Evolutionary conservation across 2,797 vertebrate species (phyloP).

Genomic region (Anniella stebbinsi): DNA sequence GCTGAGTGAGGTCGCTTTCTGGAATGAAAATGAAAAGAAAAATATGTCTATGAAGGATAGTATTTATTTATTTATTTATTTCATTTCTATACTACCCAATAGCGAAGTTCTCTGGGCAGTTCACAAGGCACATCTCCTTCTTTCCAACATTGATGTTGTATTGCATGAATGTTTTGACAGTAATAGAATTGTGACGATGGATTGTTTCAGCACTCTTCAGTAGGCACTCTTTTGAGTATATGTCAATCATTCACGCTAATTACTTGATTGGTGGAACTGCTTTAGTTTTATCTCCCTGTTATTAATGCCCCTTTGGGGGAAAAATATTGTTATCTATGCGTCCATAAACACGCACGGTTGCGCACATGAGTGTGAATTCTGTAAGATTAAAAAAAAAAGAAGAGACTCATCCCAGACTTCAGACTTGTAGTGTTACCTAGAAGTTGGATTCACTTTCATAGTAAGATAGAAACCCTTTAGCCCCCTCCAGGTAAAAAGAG

Average conservation of each 20-base stretch:
- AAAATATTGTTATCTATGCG: not conserved
- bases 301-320: slow-evolving; percentile 62
- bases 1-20: not conserved
- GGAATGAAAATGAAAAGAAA: slow-evolving; percentile 7
- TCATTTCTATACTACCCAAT: not conserved
- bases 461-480: not conserved
- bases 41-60: not conserved
- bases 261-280: slow-evolving; percentile 38
- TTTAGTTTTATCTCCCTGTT: slow-evolving; percentile 58
- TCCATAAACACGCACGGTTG: slow-evolving; percentile 45
- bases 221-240: slow-evolving; percentile 34
- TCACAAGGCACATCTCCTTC: not conserved
- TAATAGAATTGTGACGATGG: slow-evolving; percentile 34
- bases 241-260: slow-evolving; percentile 51
- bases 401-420: not conserved
- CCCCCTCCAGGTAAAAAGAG: not conserved
- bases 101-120: too few relatives aligned
- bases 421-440: not conserved
- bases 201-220: slow-evolving; percentile 25
- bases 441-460: not conserved
- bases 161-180: slow-evolving; percentile 5
- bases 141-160: not conserved
- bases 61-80: not conserved
- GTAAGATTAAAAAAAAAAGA: not conserved
- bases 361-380: not conserved